Evolutionary conservation across 2,113 vertebrate species (phyloP), one percentile per base, ranked within the genome.

Genomic region (Nematolebias whitei): DNA sequence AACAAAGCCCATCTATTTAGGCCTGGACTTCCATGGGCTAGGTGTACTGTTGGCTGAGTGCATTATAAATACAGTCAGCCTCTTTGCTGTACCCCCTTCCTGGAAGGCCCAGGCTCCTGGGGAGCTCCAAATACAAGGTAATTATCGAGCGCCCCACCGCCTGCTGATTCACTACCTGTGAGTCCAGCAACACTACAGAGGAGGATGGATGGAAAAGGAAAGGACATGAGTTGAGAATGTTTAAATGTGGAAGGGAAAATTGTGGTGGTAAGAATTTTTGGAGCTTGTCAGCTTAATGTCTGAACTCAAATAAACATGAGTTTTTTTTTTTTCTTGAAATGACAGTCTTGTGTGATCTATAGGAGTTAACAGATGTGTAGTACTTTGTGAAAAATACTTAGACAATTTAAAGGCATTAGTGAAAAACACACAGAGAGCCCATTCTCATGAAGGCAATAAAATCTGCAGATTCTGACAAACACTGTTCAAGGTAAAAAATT

Each of bases 131-230:
- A 87, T 78, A 82, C 70, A 47, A 85, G 74, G 84, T 87, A 87
- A 86, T 89, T 87, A 89, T 87, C 78, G 78, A 75, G 62, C 71
- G 64, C 62, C 59, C 49, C 55, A 64, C 78, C 52, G 43, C 87
- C 87, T 56, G 84, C 87, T 87, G 85, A 63, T 85, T 56, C 83
- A 53, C 79, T 83, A 82, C 76, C 84, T 85, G 82, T 81, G 85
- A 74, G 73, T 77, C 78, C 82, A 68, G 63, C 51, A 35, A 47
- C 78, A 69, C 59, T 32, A 59, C 56, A 84, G 67, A 79, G 69
- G 56, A 49, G 63, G 76, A 56, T 39, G 56, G 77, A 64, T 40
- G 60, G 67, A 63, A 69, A 83, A 54, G 50, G 63, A 71, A 70
- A 41, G 59, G 63, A 74, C 69, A 52, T 62, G 69, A 41, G 55